Base-by-base conservation (phyloP, 1,140 invertebrate species). In the Pseudomyrmex cubaensis region DNA sequence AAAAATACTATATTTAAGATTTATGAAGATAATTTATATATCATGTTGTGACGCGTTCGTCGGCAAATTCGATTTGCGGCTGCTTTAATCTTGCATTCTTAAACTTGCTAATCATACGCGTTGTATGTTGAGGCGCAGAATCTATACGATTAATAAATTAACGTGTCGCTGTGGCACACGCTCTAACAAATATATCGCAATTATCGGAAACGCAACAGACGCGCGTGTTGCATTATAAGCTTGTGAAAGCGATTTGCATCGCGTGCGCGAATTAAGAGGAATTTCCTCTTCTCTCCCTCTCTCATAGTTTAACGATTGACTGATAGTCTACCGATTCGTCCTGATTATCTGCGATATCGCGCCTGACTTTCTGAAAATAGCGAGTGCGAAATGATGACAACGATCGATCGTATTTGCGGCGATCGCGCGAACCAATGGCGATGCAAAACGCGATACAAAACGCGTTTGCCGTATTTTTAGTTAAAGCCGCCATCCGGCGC, bases 141-240 rank as follows among this genome's bases (percentile, higher is more conserved):
- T 73, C 77, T 74, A 88, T 84, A 59, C 66, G 87, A 89, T 89
- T 89, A 89, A 89, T 89, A 89, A 88, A 89, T 89, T 89, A 89
- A 76, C 78, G 63, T 64, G 76, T 78, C 59, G 66, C 63, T 59
- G 17, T 62, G 48, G 15, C 72, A 57, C 46, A 56, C 84, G 70
- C 35, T 35, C 7, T 35, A 86, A 72, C 85, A 82, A 87, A 67
- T 84, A 35, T 35, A 66, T 82, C 50, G 75, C 69, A 85, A 80
- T 88, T 88, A 87, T 85, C 87, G 82, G 85, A 72, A 88, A 82
- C 70, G 35, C 82, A 67, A 7, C 62, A 35, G 9, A 46, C 15
- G n/a, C 57, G 13, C 44, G 61, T 25, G 50, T 52, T 63, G 59
- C 35, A 74, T 76, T 83, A 76, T 52, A n/a, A 46, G 74, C 76